These are phyloP conservation scores for Trichoplusia ni DNA, from an alignment of 1,140 invertebrate species.

Conservation along the genomic window DNA sequence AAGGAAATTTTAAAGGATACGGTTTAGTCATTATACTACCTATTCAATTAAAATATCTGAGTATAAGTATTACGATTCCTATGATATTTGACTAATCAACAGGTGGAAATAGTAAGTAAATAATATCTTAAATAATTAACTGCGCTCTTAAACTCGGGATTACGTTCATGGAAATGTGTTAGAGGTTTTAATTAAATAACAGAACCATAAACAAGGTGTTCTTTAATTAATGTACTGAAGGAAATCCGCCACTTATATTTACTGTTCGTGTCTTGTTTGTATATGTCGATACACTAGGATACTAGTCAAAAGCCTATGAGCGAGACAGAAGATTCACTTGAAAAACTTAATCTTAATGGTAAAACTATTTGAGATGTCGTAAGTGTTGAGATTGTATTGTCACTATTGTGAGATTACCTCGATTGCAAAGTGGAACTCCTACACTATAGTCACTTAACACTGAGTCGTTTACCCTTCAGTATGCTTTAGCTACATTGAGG, in stretches of 20 bases:
- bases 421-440: slow-evolving; percentile 49
- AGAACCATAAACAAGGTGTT: slow-evolving; percentile 18
- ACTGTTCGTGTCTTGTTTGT: neutral
- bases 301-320: too few species aligned
- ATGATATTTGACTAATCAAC: neutral
- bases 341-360: neutral
- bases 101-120: neutral
- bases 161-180: neutral
- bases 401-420: too few species aligned
- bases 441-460: slow-evolving; percentile 40
- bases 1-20: too few species aligned
- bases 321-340: too few species aligned
- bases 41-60: too few species aligned
- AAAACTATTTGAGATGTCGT: neutral
- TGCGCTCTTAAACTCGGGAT: neutral
- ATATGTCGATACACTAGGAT: neutral
- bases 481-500: slow-evolving; percentile 56
- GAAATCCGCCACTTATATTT: slow-evolving; percentile 12
- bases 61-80: neutral
- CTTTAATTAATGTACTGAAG: slow-evolving; percentile 4
- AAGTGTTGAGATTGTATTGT: too few species aligned
- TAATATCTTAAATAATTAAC: neutral
- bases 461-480: slow-evolving; percentile 63
- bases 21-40: too few species aligned
- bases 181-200: slow-evolving; percentile 6